Evolutionary conservation across 2,113 vertebrate species (phyloP), one percentile per base, ranked within the genome.

Genomic region (Ginglymostoma cirratum): DNA sequence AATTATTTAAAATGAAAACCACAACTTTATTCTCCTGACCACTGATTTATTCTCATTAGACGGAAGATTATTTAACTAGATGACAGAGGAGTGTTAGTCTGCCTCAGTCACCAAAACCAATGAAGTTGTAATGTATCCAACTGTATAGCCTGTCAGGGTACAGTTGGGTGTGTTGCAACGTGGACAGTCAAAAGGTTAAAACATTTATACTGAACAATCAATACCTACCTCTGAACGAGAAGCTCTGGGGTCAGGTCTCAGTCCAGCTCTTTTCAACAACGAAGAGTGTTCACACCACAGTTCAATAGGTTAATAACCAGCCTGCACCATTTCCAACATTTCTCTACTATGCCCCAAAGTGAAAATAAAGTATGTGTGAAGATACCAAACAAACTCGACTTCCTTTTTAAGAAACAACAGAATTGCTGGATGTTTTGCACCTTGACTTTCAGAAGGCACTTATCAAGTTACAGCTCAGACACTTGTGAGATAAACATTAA

Each of bases 1-100:
- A 66, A 93, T 90, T 61, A 90, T 90, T 90, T 90, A 90, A 90
- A 90, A 90, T 34, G 48, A 90, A 61, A 55, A 61, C 52, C 87
- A 61, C 87, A 61, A n/a, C 8, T 93, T 93, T 66, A 67, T 93
- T 93, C 61, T 66, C n/a, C n/a, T 93, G 65, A 66, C 34, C n/a
- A n/a, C 34, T 93, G 61, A 66, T 93, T 66, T 93, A 65, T 38
- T 93, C 89, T 66, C 61, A 8, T 93, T 93, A 93, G 89, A 61
- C 2, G 24, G 21, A 61, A 93, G 89, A n/a, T 15, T n/a, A 93
- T 93, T 93, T 93, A 66, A 93, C 89, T 38, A 6, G 55, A 30
- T 66, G 89, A 92, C 89, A 92, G 52, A 90, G 55, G n/a, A 38
- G 55, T 66, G 24, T 15, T 30, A 55, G 34, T 66, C 55, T 65